Evolutionary conservation across 2,797 vertebrate species (phyloP).

Genomic region (Sylvilagus floridanus): DNA sequence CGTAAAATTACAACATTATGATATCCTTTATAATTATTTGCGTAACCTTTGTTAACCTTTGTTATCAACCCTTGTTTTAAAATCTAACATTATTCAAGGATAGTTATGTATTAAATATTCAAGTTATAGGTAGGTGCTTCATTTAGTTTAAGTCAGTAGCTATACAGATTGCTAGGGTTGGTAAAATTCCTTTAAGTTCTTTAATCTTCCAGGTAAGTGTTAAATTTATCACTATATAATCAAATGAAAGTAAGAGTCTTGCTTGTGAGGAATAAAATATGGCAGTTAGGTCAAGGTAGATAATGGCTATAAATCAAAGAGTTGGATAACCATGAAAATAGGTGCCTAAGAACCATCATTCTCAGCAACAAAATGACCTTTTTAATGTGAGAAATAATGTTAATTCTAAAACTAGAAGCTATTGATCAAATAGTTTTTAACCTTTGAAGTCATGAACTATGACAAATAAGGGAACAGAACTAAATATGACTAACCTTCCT

Average conservation of each 20-base stretch:
- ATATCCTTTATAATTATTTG: neutral
- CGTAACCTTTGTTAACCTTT: neutral
- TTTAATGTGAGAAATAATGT: neutral
- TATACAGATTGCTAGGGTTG: neutral
- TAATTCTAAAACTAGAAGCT: neutral
- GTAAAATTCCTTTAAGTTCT: neutral
- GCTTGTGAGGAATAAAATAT: conserved; percentile 19
- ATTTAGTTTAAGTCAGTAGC: neutral
- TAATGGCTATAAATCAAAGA: neutral
- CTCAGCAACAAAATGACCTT: neutral
- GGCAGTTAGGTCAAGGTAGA: neutral
- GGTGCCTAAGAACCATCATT: neutral
- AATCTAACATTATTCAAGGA: neutral
- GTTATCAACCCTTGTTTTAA: neutral
- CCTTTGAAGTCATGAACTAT: neutral
- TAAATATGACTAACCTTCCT: neutral
- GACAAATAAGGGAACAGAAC: neutral
- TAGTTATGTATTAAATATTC: neutral
- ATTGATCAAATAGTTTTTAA: neutral
- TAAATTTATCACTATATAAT: neutral
- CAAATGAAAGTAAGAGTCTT: neutral
- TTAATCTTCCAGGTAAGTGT: neutral
- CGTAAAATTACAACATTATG: neutral
- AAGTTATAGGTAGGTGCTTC: neutral
- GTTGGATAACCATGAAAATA: neutral